Percentiles rank a stretch among this genome's conserved stretches.
phyloP scores from a whole-genome alignment of 2,797 vertebrate genomes.

The Margarornis squamiger region DNA sequence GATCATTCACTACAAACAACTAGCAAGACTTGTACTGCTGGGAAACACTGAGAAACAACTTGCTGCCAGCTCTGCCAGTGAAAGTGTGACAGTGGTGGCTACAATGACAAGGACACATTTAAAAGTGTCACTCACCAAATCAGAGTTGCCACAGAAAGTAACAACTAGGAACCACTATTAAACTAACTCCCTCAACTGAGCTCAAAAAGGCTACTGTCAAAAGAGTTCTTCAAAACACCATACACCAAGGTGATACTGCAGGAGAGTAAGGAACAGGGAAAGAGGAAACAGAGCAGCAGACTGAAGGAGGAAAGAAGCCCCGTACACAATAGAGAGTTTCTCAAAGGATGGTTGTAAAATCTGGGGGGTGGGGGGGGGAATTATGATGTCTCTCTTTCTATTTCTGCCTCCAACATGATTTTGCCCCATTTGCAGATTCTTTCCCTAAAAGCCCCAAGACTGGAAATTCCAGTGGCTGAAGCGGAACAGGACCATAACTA shows the following conservation, averaged over 20 bases:
- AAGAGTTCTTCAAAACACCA: neutral
- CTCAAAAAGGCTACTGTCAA: neutral
- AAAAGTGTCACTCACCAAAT: neutral
- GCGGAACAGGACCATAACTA: neutral
- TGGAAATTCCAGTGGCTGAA: neutral
- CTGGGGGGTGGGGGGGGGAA: neutral
- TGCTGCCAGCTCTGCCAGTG: neutral
- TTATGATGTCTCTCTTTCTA: neutral
- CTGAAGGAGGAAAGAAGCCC: neutral
- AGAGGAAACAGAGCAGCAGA: neutral
- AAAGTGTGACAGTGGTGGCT: neutral
- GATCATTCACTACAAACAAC: neutral
- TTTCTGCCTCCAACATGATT: neutral
- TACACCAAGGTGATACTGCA: neutral
- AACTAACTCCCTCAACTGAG: neutral
- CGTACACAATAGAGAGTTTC: accelerated
- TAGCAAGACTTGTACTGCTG: neutral
- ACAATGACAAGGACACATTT: neutral
- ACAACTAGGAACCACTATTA: neutral
- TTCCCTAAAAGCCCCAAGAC: neutral
- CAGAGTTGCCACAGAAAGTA: neutral
- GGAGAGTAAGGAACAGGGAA: neutral
- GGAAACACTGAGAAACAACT: neutral
- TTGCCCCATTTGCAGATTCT: neutral
- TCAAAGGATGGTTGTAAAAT: neutral